A percentile compares a stretch with the other conserved stretches of the same genome.
These are phyloP conservation scores for Rhabdophis nuchalis DNA, from an alignment of 2,797 vertebrate genomes.

Conservation along the genomic window DNA sequence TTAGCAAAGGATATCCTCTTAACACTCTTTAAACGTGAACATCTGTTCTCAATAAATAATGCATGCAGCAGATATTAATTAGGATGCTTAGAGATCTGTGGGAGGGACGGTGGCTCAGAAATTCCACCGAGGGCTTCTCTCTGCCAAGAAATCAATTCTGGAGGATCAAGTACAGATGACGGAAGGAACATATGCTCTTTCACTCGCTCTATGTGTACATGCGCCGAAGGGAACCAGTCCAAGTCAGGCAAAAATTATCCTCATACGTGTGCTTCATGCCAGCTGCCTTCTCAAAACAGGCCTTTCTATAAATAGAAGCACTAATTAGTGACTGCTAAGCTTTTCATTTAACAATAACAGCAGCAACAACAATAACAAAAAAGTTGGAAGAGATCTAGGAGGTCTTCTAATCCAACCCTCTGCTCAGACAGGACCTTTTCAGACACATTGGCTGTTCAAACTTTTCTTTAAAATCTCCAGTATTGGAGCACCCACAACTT, in stretches of 20 bases:
- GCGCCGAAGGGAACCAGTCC: not conserved
- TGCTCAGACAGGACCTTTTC: not conserved
- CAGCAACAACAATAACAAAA: not conserved
- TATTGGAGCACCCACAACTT: not conserved
- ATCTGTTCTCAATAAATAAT: slow-evolving; percentile 68
- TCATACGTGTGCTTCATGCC: fast-evolving
- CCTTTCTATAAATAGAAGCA: not conserved
- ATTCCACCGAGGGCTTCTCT: not conserved
- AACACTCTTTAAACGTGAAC: slow-evolving; percentile 62
- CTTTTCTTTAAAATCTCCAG: not conserved
- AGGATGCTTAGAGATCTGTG: slow-evolving; percentile 36
- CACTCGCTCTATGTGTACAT: not conserved
- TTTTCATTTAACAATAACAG: fast-evolving
- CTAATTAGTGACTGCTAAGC: fast-evolving
- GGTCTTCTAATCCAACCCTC: not conserved
- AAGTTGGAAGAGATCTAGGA: not conserved
- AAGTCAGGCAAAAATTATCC: not conserved
- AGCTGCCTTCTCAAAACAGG: not conserved
- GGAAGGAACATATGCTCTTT: not conserved
- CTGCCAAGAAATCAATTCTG: slow-evolving; percentile 20
- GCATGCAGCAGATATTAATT: slow-evolving; percentile 53
- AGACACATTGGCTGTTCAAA: not conserved
- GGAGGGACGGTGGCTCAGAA: slow-evolving; percentile 25
- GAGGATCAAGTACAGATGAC: not conserved
- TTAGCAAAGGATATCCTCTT: slow-evolving; percentile 60